Evolutionary conservation across 2,113 vertebrate species (phyloP).

Genomic region (Epinephelus cyanopodus): DNA sequence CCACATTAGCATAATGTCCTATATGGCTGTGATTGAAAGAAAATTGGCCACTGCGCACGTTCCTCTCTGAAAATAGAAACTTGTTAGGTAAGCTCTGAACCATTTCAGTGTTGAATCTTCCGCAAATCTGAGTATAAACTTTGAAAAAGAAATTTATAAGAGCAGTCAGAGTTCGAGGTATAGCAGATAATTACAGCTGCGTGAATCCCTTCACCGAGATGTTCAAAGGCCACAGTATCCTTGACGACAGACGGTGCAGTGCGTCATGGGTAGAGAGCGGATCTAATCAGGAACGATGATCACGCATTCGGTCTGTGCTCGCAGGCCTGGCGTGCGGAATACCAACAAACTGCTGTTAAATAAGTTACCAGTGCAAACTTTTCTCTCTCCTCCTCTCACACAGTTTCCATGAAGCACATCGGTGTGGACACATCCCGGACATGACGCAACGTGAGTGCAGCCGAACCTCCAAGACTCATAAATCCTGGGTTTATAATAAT

Average conservation of each 20-base stretch:
- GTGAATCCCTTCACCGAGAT: not conserved
- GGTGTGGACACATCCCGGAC: not conserved
- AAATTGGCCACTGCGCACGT: conserved; percentile 46
- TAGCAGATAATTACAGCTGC: conserved; percentile 11
- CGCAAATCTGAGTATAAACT: conserved; percentile 22
- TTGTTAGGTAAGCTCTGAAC: conserved; percentile 31
- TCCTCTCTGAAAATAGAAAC: conserved; percentile 52
- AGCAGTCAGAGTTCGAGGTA: not conserved
- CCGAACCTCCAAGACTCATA: conserved; percentile 8
- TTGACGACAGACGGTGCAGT: conserved; percentile 17
- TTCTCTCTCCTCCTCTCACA: conserved; percentile 13
- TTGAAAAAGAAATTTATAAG: not conserved
- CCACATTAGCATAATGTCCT: conserved; percentile 70
- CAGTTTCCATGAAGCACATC: conserved; percentile 5
- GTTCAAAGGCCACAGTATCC: conserved; percentile 47
- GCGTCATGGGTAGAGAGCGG: conserved; percentile 17
- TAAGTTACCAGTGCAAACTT: conserved; percentile 52
- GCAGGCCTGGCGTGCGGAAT: conserved; percentile 26
- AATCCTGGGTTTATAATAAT: conserved; percentile 25
- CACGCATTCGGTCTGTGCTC: conserved; percentile 1
- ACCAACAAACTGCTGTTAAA: conserved; percentile 52
- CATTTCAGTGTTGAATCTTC: conserved; percentile 12
- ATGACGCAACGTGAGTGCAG: not conserved
- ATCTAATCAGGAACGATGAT: conserved; percentile 53
- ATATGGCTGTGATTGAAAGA: conserved; percentile 45